phyloP scores from a whole-genome alignment of 2,797 vertebrate genomes.

The Eulemur coronatus region DNA sequence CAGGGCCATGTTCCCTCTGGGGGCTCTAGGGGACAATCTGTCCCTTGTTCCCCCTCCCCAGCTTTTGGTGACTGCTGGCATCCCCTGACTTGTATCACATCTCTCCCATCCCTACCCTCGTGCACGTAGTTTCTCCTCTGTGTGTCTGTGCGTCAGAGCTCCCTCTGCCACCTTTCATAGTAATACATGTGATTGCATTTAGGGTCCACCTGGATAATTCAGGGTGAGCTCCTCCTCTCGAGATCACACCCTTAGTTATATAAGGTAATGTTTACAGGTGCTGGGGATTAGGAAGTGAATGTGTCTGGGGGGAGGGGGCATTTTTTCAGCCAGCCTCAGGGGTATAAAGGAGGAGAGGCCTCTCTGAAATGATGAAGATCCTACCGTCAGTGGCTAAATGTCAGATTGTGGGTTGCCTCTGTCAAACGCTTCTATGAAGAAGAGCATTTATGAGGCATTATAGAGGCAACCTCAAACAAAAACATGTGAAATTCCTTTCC shows the following conservation, averaged over 20 bases:
- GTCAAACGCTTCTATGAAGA: neutral
- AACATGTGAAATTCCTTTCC: neutral
- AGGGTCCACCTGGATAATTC: neutral
- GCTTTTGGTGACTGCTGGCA: neutral
- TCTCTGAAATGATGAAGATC: neutral
- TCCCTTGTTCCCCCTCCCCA: neutral
- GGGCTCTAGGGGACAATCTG: neutral
- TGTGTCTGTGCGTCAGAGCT: neutral
- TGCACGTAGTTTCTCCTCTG: neutral
- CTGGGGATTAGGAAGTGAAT: neutral
- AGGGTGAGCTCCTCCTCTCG: neutral
- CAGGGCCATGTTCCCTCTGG: rapidly evolving
- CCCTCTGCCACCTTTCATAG: neutral
- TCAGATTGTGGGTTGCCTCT: neutral
- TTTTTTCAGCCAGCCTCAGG: neutral
- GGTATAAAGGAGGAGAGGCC: neutral
- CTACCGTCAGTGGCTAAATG: neutral
- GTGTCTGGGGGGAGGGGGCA: rapidly evolving
- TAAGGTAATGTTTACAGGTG: neutral
- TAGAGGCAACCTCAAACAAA: neutral
- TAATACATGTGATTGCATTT: neutral
- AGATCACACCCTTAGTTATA: neutral
- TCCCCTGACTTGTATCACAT: neutral
- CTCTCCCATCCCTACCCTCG: neutral
- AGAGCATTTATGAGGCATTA: neutral